Evolutionary conservation across 2,113 vertebrate species (phyloP).

Genomic region (Varanus salvator): DNA sequence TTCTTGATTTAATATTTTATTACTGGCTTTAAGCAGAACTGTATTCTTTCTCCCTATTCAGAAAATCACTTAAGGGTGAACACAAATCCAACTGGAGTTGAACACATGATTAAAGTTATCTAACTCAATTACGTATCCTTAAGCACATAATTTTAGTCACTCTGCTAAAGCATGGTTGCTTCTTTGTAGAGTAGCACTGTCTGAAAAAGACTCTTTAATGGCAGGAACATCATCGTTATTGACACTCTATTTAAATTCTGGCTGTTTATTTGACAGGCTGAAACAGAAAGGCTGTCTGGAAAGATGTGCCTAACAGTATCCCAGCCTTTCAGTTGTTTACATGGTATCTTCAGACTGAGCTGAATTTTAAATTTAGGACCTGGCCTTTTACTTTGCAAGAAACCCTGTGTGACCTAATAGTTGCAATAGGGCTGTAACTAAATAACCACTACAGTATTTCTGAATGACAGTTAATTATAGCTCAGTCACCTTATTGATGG

Average conservation of each 20-base stretch:
- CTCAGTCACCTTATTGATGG: background rate
- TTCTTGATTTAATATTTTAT: slow-evolving; percentile 30
- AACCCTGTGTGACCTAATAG: background rate
- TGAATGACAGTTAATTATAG: background rate
- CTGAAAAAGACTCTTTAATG: background rate
- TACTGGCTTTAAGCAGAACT: slow-evolving; percentile 20
- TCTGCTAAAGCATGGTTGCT: background rate
- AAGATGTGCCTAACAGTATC: background rate
- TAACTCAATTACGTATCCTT: slow-evolving; percentile 7
- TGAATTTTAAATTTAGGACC: slow-evolving; percentile 5
- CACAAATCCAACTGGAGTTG: background rate
- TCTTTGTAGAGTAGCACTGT: background rate
- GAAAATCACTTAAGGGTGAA: slow-evolving; percentile 7
- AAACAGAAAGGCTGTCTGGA: slow-evolving; percentile 3
- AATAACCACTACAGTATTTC: background rate
- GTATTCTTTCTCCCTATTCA: background rate
- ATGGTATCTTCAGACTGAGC: background rate
- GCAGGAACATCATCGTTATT: background rate
- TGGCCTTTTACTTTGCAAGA: background rate
- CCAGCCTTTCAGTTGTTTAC: background rate
- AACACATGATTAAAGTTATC: slow-evolving; percentile 13
- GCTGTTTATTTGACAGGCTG: slow-evolving; percentile 3
- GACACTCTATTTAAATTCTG: slow-evolving; percentile 11
- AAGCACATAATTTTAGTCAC: background rate
- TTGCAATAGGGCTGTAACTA: background rate